Conservation (phyloP, 1,140 invertebrate genomes). For the Drosophila neocordata region DNA sequence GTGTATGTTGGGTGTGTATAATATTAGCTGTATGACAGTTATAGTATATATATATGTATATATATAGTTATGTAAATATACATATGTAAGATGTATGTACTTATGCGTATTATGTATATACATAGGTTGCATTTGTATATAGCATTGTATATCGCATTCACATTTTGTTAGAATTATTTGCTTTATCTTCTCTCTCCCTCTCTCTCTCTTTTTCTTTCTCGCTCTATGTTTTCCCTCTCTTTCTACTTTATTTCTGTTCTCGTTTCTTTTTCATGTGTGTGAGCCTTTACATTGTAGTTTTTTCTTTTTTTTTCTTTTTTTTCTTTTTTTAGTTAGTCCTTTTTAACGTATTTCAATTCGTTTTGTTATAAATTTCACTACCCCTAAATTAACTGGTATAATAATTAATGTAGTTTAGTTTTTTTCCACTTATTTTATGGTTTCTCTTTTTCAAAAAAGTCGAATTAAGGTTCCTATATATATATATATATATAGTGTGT, state of each 20-base stretch:
- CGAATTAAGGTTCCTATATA: slow-evolving; percentile 11
- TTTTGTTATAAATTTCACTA: slow-evolving; percentile 52
- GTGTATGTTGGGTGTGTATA: slow-evolving; percentile 19
- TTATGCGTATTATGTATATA: slow-evolving; percentile 19
- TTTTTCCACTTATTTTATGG: slow-evolving; percentile 5
- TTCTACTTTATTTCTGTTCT: slow-evolving; percentile 1
- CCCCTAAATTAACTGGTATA: slow-evolving; percentile 61
- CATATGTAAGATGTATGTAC: slow-evolving; percentile 22
- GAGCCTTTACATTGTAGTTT: neutral
- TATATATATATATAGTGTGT: slow-evolving; percentile 24
- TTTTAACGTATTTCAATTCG: slow-evolving; percentile 46
- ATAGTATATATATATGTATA: slow-evolving; percentile 21
- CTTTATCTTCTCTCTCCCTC: slow-evolving; percentile 7
- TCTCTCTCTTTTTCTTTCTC: neutral
- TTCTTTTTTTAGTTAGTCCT: too few species aligned
- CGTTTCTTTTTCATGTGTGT: neutral
- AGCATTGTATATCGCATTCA: slow-evolving; percentile 45
- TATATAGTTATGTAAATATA: slow-evolving; percentile 15
- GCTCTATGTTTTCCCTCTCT: neutral
- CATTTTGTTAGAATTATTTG: slow-evolving; percentile 49
- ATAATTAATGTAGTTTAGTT: slow-evolving; percentile 31
- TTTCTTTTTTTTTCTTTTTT: neutral
- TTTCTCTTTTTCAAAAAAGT: slow-evolving; percentile 14
- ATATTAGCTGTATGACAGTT: slow-evolving; percentile 3
- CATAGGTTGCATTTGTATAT: slow-evolving; percentile 20